Evolutionary conservation across 2,113 vertebrate species (phyloP).

Genomic region (Rousettus leschenaultii): DNA sequence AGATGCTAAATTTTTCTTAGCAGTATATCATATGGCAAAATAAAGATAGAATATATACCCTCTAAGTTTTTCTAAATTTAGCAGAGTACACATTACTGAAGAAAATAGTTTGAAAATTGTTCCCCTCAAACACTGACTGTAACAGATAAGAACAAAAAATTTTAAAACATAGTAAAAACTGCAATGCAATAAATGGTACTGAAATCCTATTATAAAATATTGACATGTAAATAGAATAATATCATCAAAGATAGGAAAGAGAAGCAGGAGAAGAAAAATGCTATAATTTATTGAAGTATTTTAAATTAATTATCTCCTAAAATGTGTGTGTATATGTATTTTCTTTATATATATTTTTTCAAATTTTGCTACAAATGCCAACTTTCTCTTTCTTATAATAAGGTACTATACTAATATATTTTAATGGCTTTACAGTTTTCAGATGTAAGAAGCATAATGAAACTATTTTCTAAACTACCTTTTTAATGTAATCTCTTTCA

Average conservation of each 20-base stretch:
- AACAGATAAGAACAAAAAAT: neutral
- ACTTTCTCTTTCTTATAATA: neutral
- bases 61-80: conserved; percentile 4
- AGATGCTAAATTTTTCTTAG: neutral
- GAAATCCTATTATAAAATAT: neutral
- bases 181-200: neutral
- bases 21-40: neutral
- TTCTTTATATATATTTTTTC: neutral
- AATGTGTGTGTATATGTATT: neutral
- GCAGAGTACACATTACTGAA: neutral
- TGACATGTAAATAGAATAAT: neutral
- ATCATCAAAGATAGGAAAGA: neutral
- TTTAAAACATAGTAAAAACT: neutral
- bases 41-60: neutral
- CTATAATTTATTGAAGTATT: neutral
- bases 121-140: neutral
- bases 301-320: neutral
- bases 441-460: neutral
- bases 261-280: neutral
- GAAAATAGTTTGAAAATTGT: neutral
- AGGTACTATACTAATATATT: neutral
- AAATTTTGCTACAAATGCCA: neutral
- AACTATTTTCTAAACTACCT: neutral
- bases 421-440: neutral
- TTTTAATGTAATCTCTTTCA: neutral